Base-by-base conservation (phyloP, 2,113 vertebrate genomes). In the Panthera tigris region DNA sequence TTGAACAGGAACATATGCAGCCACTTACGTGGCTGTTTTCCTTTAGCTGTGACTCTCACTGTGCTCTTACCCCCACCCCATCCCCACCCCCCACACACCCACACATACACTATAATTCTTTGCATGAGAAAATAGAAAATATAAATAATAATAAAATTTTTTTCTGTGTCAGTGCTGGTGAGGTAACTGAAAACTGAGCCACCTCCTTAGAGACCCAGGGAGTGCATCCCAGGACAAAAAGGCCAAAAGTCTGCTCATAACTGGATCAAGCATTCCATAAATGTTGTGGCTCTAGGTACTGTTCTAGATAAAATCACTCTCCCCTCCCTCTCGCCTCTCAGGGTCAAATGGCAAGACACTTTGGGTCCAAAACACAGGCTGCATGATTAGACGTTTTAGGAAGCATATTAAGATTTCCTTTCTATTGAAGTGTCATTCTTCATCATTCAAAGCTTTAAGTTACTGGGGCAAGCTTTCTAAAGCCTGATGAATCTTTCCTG, bases 151-250 rank as follows among this genome's bases (percentile, higher is more conserved):
- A 74, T 39, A 74, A 76, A 7, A 13, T 29, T 76, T 95, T 76
- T 95, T 79, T 73, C 71, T 61, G 23, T 57, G 48, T 84, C 79
- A 7, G 4, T 66, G 66, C 65, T 79, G 79, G 79, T 81, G 39
- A 96, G 39, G 74, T 84, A 63, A 33, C 41, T 74, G 61, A n/a
- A 95, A 94, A 68, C 11, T 21, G 29, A 48, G 55, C 12, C 12
- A 31, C 21, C n/a, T 88, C 65, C 48, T 74, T 36, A 36, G 79
- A 45, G n/a, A 95, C 29, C 2, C 36, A 63, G 5, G 25, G 57
- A 97, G 31, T 21, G 25, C 81, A 65, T 65, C 36, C 83, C 68
- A 91, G 66, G 78, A 84, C 48, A 39, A 85, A 90, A 71, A 92
- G 65, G 31, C 68, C 36, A 13, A 19, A 48, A 3, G 29, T 80